Base-by-base conservation (phyloP, 2,888 invertebrate genomes). In the Empis stercorea region DNA sequence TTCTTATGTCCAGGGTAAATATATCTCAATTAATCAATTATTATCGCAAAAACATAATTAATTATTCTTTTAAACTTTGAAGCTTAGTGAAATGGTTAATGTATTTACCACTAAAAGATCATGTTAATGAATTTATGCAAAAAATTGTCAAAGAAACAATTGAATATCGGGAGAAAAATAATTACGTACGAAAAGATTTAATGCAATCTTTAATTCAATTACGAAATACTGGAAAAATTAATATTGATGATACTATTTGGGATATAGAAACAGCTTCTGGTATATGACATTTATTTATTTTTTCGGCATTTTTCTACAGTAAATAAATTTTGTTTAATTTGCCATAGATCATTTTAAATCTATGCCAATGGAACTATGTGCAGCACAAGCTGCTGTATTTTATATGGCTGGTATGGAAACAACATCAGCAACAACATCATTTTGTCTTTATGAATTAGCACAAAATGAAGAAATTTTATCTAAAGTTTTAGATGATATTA, bases 371-470 rank as follows among this genome's bases (percentile, higher is more conserved):
- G 68, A 68, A 14, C 55, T 57, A 48, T 60, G 64, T 32, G 60
- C 66, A 1, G 66, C 69, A 0, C 68, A 72, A 46, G 59, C 62
- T 0, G 65, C 68, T 41, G 43, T 72, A 2, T 72, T 73, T 50
- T 71, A 69, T 42, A 51, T 67, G 2, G 74, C 71, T 10, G 74
- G 73, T 0, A 66, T 65, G 14, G 73, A 73, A 51, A 71, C 72
- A 0, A 66, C 72, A 2, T 64, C 72, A 1, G 62, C 68, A 1
- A 60, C 70, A 0, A 52, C 70, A 0, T 59, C 68, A 6, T 71
- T 64, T 48, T 63, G 64, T 1, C 53, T 71, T 11, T 71, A 68
- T 47, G 68, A 70, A 47, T 53, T 74, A 13, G 62, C 72, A 6
- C 59, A 65, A 50, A 60, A 71, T 54, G 66, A 64, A 10, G 62